Percentiles rank a stretch among this genome's conserved stretches.
These are phyloP conservation scores for Apomyelois bistriatella DNA, from an alignment of 2,888 invertebrate genomes.

Conservation along the genomic window DNA sequence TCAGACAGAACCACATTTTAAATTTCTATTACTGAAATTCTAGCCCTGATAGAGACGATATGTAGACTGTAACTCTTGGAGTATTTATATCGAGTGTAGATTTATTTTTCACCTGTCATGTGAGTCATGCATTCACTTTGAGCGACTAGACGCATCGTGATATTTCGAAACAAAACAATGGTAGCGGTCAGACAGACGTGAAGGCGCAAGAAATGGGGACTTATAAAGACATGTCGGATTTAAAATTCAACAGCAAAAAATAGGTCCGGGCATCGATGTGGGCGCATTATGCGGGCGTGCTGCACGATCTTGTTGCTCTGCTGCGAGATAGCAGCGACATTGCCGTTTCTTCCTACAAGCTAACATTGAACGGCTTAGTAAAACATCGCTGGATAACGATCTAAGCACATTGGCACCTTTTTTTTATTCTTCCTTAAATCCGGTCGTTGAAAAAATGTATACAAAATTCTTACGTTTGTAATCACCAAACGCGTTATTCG, in stretches of 20 bases:
- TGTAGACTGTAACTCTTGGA: no score
- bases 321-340: constrained; percentile 8
- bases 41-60: no score
- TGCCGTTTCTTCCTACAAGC: constrained; percentile 2
- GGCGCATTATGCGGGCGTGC: constrained; percentile 75
- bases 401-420: background rate
- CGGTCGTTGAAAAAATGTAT: background rate
- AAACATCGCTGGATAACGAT: constrained; percentile 9
- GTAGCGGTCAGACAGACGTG: constrained; percentile 38
- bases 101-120: no score
- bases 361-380: constrained; percentile 9
- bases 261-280: constrained; percentile 57
- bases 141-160: no score
- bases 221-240: constrained; percentile 72
- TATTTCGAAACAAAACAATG: constrained; percentile 23
- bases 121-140: no score
- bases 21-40: no score
- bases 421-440: background rate
- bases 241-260: constrained; percentile 76
- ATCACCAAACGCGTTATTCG: no score
- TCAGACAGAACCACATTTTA: no score
- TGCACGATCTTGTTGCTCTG: constrained; percentile 48
- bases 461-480: background rate
- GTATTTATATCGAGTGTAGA: no score
- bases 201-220: constrained; percentile 56